These are phyloP conservation scores for Sylvilagus floridanus DNA, from an alignment of 2,797 vertebrate genomes.

Conservation along the genomic window DNA sequence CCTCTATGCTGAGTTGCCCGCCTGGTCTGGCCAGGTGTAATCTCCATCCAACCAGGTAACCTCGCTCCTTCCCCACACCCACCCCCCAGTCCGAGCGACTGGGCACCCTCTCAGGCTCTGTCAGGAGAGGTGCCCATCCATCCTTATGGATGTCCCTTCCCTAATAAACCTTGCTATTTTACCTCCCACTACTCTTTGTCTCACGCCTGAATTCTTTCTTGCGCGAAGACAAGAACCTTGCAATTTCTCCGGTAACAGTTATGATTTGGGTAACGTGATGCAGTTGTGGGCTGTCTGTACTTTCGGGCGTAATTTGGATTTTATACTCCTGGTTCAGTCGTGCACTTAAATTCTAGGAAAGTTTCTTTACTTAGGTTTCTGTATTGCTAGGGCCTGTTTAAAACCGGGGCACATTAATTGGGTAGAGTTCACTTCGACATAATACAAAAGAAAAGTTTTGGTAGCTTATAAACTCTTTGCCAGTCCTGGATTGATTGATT, in stretches of 20 bases:
- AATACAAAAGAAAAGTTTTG: constrained; percentile 30
- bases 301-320: not conserved
- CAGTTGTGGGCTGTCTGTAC: not conserved
- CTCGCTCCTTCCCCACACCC: too few species aligned
- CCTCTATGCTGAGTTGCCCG: too few species aligned
- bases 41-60: too few species aligned
- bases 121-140: too few species aligned
- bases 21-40: too few species aligned
- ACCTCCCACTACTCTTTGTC: too few species aligned
- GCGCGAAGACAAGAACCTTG: too few species aligned
- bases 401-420: not conserved
- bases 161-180: too few species aligned
- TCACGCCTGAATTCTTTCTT: too few species aligned
- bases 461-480: not conserved
- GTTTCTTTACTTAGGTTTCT: not conserved
- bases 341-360: not conserved
- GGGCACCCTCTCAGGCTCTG: too few species aligned
- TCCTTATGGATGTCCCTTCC: too few species aligned
- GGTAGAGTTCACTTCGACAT: not conserved
- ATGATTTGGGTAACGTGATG: not conserved
- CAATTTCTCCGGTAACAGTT: not conserved
- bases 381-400: not conserved
- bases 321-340: not conserved
- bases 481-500: not conserved
- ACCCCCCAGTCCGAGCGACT: too few species aligned